phyloP scores from a whole-genome alignment of 1,140 invertebrate species.

The Trachymyrmex septentrionalis region DNA sequence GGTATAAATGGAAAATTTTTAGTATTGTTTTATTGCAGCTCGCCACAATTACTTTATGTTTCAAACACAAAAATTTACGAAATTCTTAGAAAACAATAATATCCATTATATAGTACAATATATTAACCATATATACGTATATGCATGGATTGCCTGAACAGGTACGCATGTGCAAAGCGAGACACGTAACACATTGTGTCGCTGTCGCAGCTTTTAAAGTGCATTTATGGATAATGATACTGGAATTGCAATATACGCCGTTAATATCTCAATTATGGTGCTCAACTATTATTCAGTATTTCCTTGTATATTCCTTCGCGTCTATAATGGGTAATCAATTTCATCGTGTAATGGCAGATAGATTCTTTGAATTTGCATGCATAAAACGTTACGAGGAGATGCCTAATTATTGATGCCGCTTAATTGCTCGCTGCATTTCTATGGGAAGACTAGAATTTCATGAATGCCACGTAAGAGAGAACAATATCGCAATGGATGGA shows the following conservation, averaged over 20 bases:
- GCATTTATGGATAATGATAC: slow-evolving; percentile 58
- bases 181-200: slow-evolving; percentile 28
- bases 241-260: slow-evolving; percentile 36
- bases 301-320: slow-evolving; percentile 14
- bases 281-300: slow-evolving; percentile 1
- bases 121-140: not conserved
- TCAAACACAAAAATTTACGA: slow-evolving; percentile 15
- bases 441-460: slow-evolving; percentile 56
- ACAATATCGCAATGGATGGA: slow-evolving; percentile 58
- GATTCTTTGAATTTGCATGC: slow-evolving; percentile 68
- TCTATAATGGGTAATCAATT: not conserved
- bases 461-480: slow-evolving; percentile 56
- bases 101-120: slow-evolving; percentile 17
- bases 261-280: slow-evolving; percentile 54
- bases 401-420: slow-evolving; percentile 68
- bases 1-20: slow-evolving; percentile 72
- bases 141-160: not conserved
- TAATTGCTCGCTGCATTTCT: slow-evolving; percentile 67
- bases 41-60: slow-evolving; percentile 59
- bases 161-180: not conserved
- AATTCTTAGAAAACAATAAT: not conserved
- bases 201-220: slow-evolving; percentile 57
- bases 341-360: slow-evolving; percentile 32
- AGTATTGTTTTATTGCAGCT: slow-evolving; percentile 56
- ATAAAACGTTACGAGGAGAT: slow-evolving; percentile 63